Evolutionary conservation across 2,888 invertebrate genomes (phyloP).

Genomic region (Griposia aprilina): DNA sequence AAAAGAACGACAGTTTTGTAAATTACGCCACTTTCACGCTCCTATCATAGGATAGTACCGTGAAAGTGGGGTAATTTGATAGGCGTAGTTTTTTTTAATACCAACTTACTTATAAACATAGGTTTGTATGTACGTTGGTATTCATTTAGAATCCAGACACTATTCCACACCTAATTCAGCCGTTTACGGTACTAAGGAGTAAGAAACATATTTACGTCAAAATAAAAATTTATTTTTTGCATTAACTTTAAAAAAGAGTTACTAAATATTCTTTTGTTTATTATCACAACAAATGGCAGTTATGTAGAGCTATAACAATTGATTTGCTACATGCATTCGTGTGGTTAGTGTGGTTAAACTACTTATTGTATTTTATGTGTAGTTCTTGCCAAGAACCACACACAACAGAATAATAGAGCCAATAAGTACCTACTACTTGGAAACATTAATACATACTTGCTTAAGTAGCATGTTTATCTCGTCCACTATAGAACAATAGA

Average conservation of each 20-base stretch:
- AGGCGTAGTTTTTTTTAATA: no score
- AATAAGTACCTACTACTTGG: not conserved
- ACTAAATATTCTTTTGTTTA: not conserved
- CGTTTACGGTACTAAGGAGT: not conserved
- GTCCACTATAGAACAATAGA: not conserved
- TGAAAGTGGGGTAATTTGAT: no score
- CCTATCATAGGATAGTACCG: no score
- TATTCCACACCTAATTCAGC: not conserved
- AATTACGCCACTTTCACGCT: not conserved
- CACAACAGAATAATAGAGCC: not conserved
- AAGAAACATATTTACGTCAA: not conserved
- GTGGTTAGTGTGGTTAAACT: not conserved
- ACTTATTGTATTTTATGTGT: not conserved
- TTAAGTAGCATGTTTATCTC: not conserved
- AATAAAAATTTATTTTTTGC: not conserved
- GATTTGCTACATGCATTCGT: not conserved
- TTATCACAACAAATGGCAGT: conserved; percentile 4
- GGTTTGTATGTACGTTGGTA: not conserved
- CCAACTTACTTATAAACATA: no score
- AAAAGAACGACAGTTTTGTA: not conserved
- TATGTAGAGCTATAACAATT: not conserved
- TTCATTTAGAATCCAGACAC: not conserved
- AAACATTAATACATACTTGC: no score
- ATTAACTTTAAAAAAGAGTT: not conserved
- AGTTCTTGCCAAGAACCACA: not conserved